Percentiles rank a stretch among this genome's conserved stretches.
Conservation (phyloP, 2,113 vertebrate species). For the Maccullochella peelii region DNA sequence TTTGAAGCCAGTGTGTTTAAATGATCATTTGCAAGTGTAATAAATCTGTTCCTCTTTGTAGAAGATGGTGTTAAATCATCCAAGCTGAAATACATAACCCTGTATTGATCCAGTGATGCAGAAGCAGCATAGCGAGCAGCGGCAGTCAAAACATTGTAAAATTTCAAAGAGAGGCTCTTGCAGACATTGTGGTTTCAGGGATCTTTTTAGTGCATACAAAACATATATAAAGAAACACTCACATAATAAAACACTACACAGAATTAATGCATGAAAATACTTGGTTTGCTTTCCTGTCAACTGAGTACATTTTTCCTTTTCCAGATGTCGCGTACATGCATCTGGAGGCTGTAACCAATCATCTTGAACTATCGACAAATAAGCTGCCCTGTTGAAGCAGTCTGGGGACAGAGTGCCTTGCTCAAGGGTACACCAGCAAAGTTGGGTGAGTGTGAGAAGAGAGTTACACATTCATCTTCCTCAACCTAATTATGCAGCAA, state of each 20-base stretch:
- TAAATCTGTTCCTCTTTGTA: slow-evolving; percentile 18
- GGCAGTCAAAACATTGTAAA: slow-evolving; percentile 5
- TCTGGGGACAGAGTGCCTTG: background rate
- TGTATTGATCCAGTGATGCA: slow-evolving; percentile 28
- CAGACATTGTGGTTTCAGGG: background rate
- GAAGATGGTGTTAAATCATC: slow-evolving; percentile 37
- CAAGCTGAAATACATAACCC: slow-evolving; percentile 4
- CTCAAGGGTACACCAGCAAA: background rate
- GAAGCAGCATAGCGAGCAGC: background rate
- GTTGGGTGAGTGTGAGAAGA: background rate
- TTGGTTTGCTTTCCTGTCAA: background rate
- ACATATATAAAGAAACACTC: background rate
- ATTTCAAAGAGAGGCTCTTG: background rate
- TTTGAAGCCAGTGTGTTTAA: slow-evolving; percentile 34
- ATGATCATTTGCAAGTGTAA: slow-evolving; percentile 30
- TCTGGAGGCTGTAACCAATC: background rate
- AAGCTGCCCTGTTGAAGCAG: slow-evolving; percentile 7
- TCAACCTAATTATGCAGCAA: background rate
- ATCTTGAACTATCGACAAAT: background rate
- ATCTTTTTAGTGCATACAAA: background rate
- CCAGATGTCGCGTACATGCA: background rate
- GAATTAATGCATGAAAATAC: background rate
- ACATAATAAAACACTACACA: background rate
- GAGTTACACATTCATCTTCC: background rate
- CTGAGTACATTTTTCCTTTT: background rate